Evolutionary conservation across 1,140 invertebrate species (phyloP).

Genomic region (Eubasilissa regina): DNA sequence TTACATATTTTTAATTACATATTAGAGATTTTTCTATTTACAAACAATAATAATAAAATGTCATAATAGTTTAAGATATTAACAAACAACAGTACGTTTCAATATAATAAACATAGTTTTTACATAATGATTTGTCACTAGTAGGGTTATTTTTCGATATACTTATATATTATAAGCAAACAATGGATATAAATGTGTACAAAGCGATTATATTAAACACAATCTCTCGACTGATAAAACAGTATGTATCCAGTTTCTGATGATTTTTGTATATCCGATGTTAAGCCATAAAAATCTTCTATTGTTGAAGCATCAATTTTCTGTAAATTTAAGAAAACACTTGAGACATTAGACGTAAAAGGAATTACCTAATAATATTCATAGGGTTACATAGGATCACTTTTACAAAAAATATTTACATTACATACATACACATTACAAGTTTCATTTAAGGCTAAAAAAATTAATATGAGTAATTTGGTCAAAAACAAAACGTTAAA

Average conservation of each 20-base stretch:
- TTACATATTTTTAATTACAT: constrained; percentile 58
- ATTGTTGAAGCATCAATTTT: constrained; percentile 99
- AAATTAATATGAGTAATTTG: no score
- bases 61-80: constrained; percentile 56
- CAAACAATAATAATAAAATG: constrained; percentile 60
- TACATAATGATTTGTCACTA: constrained; percentile 59
- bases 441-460: no score
- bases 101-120: constrained; percentile 54
- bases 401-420: no score
- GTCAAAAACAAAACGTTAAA: no score
- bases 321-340: constrained; percentile 73
- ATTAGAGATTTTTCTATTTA: constrained; percentile 60
- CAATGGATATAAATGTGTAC: background rate
- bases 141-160: constrained; percentile 29
- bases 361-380: no score
- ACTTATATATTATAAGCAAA: constrained; percentile 17
- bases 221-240: constrained; percentile 98
- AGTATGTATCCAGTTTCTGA: constrained; percentile 99
- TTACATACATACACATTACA: no score
- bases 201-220: constrained; percentile 61
- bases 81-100: constrained; percentile 58
- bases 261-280: constrained; percentile 98
- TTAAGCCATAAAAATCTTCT: constrained; percentile 99
- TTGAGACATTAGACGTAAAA: no score
- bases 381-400: no score